Conservation (phyloP, 2,113 vertebrate species). For the Alethe castanea region DNA sequence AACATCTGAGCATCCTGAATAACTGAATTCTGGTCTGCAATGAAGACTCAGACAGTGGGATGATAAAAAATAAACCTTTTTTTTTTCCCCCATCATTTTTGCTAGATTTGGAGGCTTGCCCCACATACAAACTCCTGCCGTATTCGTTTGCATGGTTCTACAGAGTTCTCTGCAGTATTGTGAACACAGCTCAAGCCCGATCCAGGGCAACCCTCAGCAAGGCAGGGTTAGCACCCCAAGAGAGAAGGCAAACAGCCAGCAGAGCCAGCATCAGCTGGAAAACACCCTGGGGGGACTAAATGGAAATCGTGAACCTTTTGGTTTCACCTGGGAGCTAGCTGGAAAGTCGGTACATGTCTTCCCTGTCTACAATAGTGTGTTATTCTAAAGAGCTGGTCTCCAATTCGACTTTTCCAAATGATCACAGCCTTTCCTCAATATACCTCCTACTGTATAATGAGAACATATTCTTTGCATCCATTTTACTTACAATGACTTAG, state of each 20-base stretch:
- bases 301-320: rapidly evolving
- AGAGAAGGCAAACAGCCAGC: background rate
- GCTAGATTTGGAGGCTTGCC: background rate
- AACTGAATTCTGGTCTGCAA: background rate
- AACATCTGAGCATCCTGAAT: background rate
- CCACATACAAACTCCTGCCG: rapidly evolving
- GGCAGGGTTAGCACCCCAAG: rapidly evolving
- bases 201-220: background rate
- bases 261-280: background rate
- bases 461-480: conserved; percentile 44
- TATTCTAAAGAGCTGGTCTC: conserved; percentile 10
- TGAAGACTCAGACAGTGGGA: background rate
- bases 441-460: conserved; percentile 54
- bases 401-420: background rate
- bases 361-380: background rate
- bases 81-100: background rate
- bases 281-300: background rate
- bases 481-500: conserved; percentile 48
- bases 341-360: background rate
- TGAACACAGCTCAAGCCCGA: rapidly evolving
- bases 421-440: conserved; percentile 53
- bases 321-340: background rate
- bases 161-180: background rate
- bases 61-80: background rate
- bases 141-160: rapidly evolving